A percentile compares a stretch with the other conserved stretches of the same genome.
phyloP scores from a whole-genome alignment of 2,113 vertebrate genomes.

The Camelus dromedarius region DNA sequence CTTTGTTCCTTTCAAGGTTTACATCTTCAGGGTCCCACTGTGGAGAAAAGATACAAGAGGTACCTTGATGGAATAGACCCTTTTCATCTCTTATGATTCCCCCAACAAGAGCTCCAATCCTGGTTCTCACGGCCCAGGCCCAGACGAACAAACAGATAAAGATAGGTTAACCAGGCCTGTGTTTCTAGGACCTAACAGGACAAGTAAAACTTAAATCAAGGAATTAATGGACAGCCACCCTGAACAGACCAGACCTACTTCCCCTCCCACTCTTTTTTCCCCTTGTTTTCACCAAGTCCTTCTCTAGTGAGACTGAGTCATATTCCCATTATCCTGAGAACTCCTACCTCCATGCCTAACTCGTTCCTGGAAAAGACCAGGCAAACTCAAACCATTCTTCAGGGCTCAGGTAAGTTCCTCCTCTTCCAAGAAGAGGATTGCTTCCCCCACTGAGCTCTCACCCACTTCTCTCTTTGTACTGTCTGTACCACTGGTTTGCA shows the following conservation, averaged over 20 bases:
- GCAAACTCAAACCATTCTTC: background rate
- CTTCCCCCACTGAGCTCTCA: background rate
- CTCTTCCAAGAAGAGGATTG: background rate
- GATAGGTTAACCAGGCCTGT: background rate
- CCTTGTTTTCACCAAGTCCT: background rate
- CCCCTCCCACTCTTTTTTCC: background rate
- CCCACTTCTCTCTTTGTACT: too few species aligned
- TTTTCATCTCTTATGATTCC: background rate
- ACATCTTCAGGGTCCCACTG: slow-evolving; percentile 90
- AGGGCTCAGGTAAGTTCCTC: background rate
- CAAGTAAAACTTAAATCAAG: background rate
- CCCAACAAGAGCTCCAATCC: background rate
- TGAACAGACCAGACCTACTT: background rate
- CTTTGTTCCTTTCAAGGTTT: slow-evolving; percentile 80
- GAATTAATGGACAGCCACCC: background rate
- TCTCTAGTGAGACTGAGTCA: background rate
- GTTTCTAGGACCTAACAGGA: background rate
- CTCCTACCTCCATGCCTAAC: background rate
- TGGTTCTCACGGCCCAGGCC: background rate
- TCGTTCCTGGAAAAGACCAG: background rate
- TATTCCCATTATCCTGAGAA: background rate
- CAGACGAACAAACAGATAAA: background rate
- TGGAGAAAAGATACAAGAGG: slow-evolving; percentile 64
- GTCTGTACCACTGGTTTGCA: background rate
- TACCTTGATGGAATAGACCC: background rate